A percentile compares a stretch with the other conserved stretches of the same genome.
Evolutionary conservation across 2,113 vertebrate species (phyloP).

Genomic region (Caracal caracal): DNA sequence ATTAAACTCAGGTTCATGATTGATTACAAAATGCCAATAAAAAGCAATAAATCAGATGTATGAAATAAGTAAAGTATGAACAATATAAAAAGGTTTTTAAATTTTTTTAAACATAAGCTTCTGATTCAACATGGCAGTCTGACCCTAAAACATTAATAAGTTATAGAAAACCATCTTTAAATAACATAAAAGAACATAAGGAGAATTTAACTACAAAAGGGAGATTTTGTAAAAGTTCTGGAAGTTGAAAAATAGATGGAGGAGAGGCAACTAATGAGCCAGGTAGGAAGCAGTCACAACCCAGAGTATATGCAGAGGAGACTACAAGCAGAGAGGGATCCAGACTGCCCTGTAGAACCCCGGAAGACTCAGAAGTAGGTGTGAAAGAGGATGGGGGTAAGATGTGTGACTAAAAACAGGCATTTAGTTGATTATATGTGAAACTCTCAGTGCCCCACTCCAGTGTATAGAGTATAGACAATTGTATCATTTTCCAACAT

Average conservation of each 20-base stretch:
- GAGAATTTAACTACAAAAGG: background rate
- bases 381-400: background rate
- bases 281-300: background rate
- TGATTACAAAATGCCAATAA: conserved; percentile 16
- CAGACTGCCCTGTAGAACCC: background rate
- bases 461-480: background rate
- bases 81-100: background rate
- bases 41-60: background rate
- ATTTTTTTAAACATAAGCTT: background rate
- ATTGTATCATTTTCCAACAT: background rate
- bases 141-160: conserved; percentile 10
- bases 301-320: background rate
- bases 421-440: background rate
- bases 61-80: background rate
- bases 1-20: conserved; percentile 20
- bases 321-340: background rate
- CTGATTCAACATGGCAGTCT: background rate
- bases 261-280: background rate
- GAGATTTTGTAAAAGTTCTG: conserved; percentile 3
- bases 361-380: background rate
- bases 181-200: background rate
- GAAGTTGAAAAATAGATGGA: background rate
- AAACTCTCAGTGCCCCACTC: background rate
- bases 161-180: conserved; percentile 11
- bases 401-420: background rate